A percentile compares a stretch with the other conserved stretches of the same genome.
These are phyloP conservation scores for Heliconius hermathena DNA, from an alignment of 1,140 invertebrate species.

Conservation along the genomic window DNA sequence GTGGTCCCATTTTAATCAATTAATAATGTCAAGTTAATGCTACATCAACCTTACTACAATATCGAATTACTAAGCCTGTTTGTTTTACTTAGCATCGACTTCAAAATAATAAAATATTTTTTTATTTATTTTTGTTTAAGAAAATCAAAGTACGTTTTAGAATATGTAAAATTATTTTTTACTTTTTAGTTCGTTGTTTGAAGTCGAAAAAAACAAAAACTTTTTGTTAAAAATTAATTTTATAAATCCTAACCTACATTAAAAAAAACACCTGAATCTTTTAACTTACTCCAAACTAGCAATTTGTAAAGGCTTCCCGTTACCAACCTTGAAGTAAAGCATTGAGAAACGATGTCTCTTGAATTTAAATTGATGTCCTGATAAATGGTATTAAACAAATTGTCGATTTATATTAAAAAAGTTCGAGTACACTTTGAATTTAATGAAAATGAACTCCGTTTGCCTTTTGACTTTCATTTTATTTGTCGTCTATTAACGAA, in stretches of 20 bases:
- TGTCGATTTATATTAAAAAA: constrained; percentile 2
- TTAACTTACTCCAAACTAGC: constrained; percentile 21
- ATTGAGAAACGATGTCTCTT: constrained; percentile 47
- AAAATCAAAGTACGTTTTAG: too few relatives aligned
- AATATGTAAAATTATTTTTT: too few relatives aligned
- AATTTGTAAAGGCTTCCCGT: constrained; percentile 57
- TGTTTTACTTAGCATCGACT: too few relatives aligned
- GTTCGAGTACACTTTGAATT: background rate
- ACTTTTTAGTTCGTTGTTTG: too few relatives aligned
- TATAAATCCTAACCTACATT: background rate
- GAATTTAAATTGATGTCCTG: constrained; percentile 50
- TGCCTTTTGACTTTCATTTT: background rate
- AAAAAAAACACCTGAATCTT: background rate
- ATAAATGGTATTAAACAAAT: constrained; percentile 22
- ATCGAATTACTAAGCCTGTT: too few relatives aligned
- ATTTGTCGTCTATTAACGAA: background rate
- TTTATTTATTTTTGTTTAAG: too few relatives aligned
- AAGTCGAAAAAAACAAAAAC: too few relatives aligned
- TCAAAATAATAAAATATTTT: too few relatives aligned
- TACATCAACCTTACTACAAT: too few relatives aligned
- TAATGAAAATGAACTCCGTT: background rate
- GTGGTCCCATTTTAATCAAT: too few relatives aligned
- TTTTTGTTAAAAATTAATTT: too few relatives aligned
- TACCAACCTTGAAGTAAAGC: constrained; percentile 45
- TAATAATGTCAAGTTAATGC: too few relatives aligned